Evolutionary conservation across 2,888 invertebrate genomes (phyloP).

Genomic region (Eremobia ochroleuca): DNA sequence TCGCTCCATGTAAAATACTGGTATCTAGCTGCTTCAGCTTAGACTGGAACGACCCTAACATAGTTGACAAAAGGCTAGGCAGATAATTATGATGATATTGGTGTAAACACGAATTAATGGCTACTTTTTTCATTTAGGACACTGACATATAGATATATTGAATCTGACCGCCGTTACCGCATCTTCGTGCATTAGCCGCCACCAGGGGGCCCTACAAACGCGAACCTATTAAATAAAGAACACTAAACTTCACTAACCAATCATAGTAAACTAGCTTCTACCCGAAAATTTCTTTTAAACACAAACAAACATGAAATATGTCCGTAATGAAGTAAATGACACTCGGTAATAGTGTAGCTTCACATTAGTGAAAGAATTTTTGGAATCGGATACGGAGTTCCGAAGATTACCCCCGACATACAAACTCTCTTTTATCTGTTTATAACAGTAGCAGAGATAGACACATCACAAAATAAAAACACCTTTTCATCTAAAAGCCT

Average conservation of each 20-base stretch:
- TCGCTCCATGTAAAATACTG: no score
- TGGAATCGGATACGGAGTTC: not conserved
- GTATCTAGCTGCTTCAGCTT: no score
- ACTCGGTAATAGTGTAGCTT: not conserved
- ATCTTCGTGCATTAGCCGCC: not conserved
- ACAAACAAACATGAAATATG: no score
- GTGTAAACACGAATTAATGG: not conserved
- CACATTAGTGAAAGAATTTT: not conserved
- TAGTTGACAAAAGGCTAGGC: no score
- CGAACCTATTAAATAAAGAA: not conserved
- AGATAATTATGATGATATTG: no score
- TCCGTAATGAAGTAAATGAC: no score
- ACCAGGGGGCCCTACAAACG: not conserved
- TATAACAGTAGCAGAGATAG: not conserved
- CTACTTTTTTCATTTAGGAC: not conserved
- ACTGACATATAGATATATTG: not conserved
- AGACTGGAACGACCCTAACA: no score
- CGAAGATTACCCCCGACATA: not conserved
- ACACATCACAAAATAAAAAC: constrained; percentile 9
- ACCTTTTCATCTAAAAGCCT: constrained; percentile 6
- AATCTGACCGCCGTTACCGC: not conserved
- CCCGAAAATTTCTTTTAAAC: no score
- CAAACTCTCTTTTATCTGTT: not conserved
- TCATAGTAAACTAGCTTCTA: no score
- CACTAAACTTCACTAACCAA: not conserved